Conservation (phyloP, 2,888 invertebrate genomes). For the Aphidoletes aphidimyza region DNA sequence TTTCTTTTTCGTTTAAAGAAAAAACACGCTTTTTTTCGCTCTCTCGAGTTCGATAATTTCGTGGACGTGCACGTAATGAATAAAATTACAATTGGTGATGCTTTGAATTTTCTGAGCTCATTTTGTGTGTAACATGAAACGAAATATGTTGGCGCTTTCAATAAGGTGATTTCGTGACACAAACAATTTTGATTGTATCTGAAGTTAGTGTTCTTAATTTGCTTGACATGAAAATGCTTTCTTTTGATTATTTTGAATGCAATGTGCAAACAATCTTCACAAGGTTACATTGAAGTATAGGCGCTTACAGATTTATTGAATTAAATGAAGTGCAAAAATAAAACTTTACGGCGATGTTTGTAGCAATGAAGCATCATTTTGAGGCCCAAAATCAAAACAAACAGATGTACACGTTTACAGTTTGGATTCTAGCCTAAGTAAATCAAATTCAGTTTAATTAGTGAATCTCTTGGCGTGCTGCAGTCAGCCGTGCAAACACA, state of each 20-base stretch:
- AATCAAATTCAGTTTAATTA: conserved; percentile 35
- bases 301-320: background rate
- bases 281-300: background rate
- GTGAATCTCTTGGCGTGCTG: conserved; percentile 4
- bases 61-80: conserved; percentile 31
- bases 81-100: background rate
- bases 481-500: background rate
- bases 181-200: conserved; percentile 18
- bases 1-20: background rate
- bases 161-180: conserved; percentile 1
- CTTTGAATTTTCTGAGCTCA: too few species aligned
- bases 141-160: background rate
- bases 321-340: background rate
- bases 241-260: background rate
- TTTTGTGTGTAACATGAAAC: too few species aligned
- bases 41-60: background rate
- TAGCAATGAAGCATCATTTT: background rate
- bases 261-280: background rate
- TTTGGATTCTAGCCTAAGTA: background rate
- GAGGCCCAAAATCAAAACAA: background rate
- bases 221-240: background rate
- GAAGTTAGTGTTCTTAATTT: background rate
- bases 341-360: background rate
- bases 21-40: background rate
- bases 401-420: background rate